phyloP scores from a whole-genome alignment of 2,888 invertebrate genomes.

The Sipunculus nudus region DNA sequence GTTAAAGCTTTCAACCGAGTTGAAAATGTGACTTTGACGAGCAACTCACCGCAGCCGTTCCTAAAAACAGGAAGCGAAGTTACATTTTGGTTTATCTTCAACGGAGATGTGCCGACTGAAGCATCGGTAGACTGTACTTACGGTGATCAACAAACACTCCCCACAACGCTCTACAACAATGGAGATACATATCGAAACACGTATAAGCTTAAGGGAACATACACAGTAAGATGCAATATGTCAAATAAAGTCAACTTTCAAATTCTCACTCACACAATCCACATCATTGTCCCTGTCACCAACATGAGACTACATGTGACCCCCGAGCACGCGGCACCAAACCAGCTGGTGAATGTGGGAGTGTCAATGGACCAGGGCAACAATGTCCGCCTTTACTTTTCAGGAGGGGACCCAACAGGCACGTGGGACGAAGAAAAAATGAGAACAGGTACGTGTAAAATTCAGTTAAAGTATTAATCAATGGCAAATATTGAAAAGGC shows the following conservation, averaged over 20 bases:
- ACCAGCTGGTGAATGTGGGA: conserved; percentile 38
- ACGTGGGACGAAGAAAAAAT: too few species aligned
- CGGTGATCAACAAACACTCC: too few species aligned
- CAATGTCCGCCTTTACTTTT: conserved; percentile 35
- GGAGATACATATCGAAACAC: not conserved
- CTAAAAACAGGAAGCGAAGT: not conserved
- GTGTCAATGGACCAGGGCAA: conserved; percentile 43
- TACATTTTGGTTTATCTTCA: not conserved
- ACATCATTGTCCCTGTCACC: conserved; percentile 33
- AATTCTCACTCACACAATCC: conserved; percentile 35
- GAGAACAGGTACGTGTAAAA: too few species aligned
- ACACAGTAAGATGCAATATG: not conserved
- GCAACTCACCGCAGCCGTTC: conserved; percentile 31
- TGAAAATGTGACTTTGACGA: conserved; percentile 36
- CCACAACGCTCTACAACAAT: too few species aligned
- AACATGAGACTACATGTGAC: conserved; percentile 37
- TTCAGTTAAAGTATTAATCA: too few species aligned
- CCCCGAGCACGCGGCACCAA: conserved; percentile 41
- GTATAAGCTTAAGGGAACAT: not conserved
- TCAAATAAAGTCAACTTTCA: not conserved
- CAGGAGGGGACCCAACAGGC: too few species aligned
- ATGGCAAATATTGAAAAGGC: too few species aligned
- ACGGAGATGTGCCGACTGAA: too few species aligned
- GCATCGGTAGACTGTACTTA: too few species aligned
- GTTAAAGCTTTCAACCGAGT: too few species aligned